Evolutionary conservation across 2,797 vertebrate species (phyloP), one percentile per base, ranked within the genome.

Genomic region (Sebastes miniatus): DNA sequence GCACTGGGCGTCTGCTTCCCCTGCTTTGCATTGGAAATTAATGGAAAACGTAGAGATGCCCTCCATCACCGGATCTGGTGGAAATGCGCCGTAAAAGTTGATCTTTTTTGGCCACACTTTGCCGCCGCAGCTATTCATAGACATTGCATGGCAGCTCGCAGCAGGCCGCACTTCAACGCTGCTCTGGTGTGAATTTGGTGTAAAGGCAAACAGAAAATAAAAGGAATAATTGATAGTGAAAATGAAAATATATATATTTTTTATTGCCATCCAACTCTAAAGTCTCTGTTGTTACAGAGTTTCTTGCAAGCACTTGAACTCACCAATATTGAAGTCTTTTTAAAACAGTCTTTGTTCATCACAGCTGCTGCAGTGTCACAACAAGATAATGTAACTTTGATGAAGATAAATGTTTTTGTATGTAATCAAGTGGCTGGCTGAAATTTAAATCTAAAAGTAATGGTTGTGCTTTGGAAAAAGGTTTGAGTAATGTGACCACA

Each of bases 161-260:
- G 1, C 43, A 47, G 16, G 7, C 43, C 7, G 1, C 43, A 18
- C 16, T 47, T 47, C 7, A 0, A 0, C 43, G 1, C 16, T 47
- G 16, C 43, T 47, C 43, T 47, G 43, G 43, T 47, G 43, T 47
- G 43, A 47, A 47, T 18, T 2, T 18, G 16, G 6, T 1, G 3
- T 29, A 8, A 24, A 47, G 27, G 32, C n/a, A 75, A 67, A 29
- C 16, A 22, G n/a, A 14, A 25, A n/a, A 62, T 67, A 9, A 43
- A 59, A 58, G n/a, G 39, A 50, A 32, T 34, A 24, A 22, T 47
- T 64, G 47, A 65, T 25, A 1, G 56, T 24, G 29, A 47, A 36
- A 67, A n/a, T 8, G 14, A 8, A 29, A 36, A 56, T 70, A 1
- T 2, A 6, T 34, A 2, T 39, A 1, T 39, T 24, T 25, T 73